Conservation (phyloP, 2,797 vertebrate genomes). For the Cynopterus sphinx region DNA sequence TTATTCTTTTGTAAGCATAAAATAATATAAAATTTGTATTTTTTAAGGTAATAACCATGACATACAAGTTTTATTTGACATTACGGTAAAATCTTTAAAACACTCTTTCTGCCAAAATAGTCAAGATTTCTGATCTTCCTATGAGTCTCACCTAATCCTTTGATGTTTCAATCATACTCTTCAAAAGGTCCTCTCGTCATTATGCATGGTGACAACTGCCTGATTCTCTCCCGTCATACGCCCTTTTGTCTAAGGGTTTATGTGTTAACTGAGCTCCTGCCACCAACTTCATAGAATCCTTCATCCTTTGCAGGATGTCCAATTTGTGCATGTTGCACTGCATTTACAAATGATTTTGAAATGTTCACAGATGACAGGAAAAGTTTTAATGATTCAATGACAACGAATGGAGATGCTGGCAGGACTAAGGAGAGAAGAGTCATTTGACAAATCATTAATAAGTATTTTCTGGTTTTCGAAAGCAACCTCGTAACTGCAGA, state of each 20-base stretch:
- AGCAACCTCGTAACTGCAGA: neutral
- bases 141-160: neutral
- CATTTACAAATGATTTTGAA: neutral
- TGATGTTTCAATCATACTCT: neutral
- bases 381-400: neutral
- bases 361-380: neutral
- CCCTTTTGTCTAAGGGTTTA: neutral
- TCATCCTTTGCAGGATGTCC: neutral
- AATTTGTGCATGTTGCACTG: neutral
- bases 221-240: neutral
- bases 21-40: neutral
- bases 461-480: neutral
- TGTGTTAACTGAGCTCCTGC: neutral
- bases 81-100: neutral
- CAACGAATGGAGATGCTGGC: neutral
- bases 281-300: neutral
- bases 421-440: neutral
- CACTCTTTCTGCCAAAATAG: neutral
- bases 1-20: neutral
- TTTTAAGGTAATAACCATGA: neutral
- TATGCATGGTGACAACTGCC: neutral
- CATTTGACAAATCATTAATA: neutral
- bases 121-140: neutral
- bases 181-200: neutral
- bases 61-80: neutral